Conservation (phyloP, 2,888 invertebrate species). For the Anthoptus insignis region DNA sequence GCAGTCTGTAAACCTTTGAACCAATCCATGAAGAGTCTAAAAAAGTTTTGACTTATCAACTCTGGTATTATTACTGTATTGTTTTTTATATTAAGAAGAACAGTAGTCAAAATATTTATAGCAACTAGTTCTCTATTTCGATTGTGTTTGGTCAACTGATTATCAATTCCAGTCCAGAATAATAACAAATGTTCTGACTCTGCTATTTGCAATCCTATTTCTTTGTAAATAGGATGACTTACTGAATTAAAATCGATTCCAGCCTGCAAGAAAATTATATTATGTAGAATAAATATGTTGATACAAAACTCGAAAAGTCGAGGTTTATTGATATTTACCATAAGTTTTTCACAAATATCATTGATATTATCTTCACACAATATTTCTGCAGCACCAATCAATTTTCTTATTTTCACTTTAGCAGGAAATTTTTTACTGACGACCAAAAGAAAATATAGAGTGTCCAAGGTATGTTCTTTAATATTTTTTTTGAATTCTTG, state of each 20-base stretch:
- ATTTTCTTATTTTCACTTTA: conserved; percentile 84
- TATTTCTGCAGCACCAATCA: conserved; percentile 85
- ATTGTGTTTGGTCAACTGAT: conserved; percentile 76
- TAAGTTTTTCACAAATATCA: conserved; percentile 86
- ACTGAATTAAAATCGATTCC: conserved; percentile 86
- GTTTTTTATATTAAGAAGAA: conserved; percentile 81
- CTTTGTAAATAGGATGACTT: conserved; percentile 89
- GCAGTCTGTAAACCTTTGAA: conserved; percentile 87
- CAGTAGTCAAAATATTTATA: conserved; percentile 86
- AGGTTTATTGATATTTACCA: conserved; percentile 79
- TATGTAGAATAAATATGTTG: not conserved
- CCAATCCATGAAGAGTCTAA: conserved; percentile 88
- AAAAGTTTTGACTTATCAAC: conserved; percentile 88
- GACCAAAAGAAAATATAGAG: conserved; percentile 87
- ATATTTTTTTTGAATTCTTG: conserved; percentile 88
- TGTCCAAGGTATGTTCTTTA: conserved; percentile 89
- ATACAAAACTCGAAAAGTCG: no score
- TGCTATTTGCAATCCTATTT: conserved; percentile 85
- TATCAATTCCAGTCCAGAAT: conserved; percentile 87
- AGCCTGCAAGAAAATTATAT: conserved; percentile 82
- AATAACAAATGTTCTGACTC: conserved; percentile 79
- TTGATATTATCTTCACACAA: conserved; percentile 86
- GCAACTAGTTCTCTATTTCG: conserved; percentile 88
- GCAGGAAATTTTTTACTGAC: conserved; percentile 73
- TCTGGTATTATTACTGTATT: conserved; percentile 82